Evolutionary conservation across 2,888 invertebrate genomes (phyloP), one percentile per base, ranked within the genome.

Genomic region (Spisula solida): DNA sequence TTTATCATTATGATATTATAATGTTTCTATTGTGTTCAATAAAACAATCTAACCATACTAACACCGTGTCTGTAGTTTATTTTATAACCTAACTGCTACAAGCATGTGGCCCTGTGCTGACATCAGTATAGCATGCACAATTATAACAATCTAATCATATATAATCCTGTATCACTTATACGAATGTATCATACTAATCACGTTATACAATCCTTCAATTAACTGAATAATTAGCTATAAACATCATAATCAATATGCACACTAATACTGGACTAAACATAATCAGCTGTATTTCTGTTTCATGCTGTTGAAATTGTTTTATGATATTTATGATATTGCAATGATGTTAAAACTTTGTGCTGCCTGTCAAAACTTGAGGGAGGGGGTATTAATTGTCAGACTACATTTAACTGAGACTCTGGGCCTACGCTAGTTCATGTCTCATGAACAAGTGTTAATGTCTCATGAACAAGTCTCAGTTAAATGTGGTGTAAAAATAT

Each of bases 21-120:
- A 75, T 75, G 75, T 75, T 75, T 34, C 75, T 75, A 34, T 75
- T 5, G 75, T 75, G 60, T 75, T 75, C 34, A 75, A 75, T 75
- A 75, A 75, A 75, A 31, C 41, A 41, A 31, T 18, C 29, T 75
- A 5, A 75, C 5, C 60, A 66, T 75, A 75, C 75, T 75, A 75
- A 75, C 31, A 31, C 16, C 0, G 75, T 14, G 75, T 75, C 75
- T 75, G 75, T 75, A 75, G 75, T 75, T 75, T 75, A 34, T 75
- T 75, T 10, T 75, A 31, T 75, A 75, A 34, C 75, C 75, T n/a
- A n/a, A n/a, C n/a, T 41, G 41, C 41, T 18, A 34, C 16, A 5
- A 31, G 34, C 75, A 75, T 75, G 34, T 18, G 2, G 34, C 18
- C 8, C 41, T 4, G 16, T 75, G 16, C 16, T 34, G 18, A 75